Percentiles rank a stretch among this genome's conserved stretches.
These are phyloP conservation scores for Aurelia coerulea DNA, from an alignment of 30 jellyfish, hydroid and myxozoan genomes.

Conservation along the genomic window DNA sequence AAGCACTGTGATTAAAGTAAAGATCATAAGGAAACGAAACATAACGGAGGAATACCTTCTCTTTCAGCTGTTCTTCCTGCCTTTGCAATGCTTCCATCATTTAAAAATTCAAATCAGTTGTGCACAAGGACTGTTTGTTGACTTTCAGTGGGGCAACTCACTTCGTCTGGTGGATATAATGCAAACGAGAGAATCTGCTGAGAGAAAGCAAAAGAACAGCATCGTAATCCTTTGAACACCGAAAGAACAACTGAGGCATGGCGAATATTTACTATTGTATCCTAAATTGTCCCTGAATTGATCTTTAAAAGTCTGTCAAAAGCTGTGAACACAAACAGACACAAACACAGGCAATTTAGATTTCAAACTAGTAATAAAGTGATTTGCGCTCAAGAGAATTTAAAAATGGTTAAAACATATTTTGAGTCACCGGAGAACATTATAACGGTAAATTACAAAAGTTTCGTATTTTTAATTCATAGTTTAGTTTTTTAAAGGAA, in stretches of 20 bases:
- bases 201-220: constrained; percentile 59
- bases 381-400: too few species aligned
- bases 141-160: too few species aligned
- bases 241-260: constrained; percentile 67
- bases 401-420: too few species aligned
- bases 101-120: background rate
- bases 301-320: background rate
- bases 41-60: constrained; percentile 30
- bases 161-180: constrained; percentile 17
- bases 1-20: too few species aligned
- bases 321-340: too few species aligned
- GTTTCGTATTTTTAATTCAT: too few species aligned
- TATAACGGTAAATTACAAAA: too few species aligned
- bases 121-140: background rate
- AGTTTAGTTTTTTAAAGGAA: too few species aligned
- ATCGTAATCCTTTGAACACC: constrained; percentile 54
- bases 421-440: too few species aligned
- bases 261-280: constrained; percentile 69
- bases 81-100: constrained; percentile 68
- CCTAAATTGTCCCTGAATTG: constrained; percentile 35
- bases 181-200: constrained; percentile 28
- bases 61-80: constrained; percentile 58
- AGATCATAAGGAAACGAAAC: constrained; percentile 2
- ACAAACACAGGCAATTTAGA: too few species aligned
- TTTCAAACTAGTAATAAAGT: too few species aligned